Evolutionary conservation across 2,113 vertebrate species (phyloP).

Genomic region (Melanotaenia duboulayi): DNA sequence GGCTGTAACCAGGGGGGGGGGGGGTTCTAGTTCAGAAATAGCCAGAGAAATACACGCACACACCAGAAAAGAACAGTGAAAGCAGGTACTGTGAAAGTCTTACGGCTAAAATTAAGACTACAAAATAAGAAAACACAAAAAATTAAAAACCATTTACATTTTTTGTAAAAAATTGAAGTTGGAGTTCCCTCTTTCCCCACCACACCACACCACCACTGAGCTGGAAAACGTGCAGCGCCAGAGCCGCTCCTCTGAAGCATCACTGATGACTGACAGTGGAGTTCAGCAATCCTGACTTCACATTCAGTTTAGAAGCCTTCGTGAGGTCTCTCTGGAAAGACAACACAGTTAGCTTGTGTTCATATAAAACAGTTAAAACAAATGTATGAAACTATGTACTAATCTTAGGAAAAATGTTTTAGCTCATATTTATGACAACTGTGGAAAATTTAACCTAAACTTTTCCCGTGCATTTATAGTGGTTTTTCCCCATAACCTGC

Average conservation of each 20-base stretch:
- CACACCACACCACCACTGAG: slow-evolving; percentile 3
- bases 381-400: no score
- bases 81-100: no score
- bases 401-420: no score
- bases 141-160: slow-evolving; percentile 52
- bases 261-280: slow-evolving; percentile 78
- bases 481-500: background rate
- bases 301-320: slow-evolving; percentile 71
- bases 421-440: background rate
- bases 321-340: slow-evolving; percentile 77
- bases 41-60: background rate
- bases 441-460: background rate
- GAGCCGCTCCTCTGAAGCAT: slow-evolving; percentile 23
- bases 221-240: background rate
- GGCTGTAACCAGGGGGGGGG: slow-evolving; percentile 26
- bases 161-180: slow-evolving; percentile 33
- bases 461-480: background rate
- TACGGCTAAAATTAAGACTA: no score
- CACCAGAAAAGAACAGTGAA: no score
- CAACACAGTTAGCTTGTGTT: background rate
- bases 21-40: no score
- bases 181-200: slow-evolving; percentile 19
- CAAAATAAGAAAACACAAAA: background rate
- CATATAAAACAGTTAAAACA: background rate
- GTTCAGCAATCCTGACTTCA: slow-evolving; percentile 76